Base-by-base conservation (phyloP, 2,888 invertebrate species). In the Troides helena region DNA sequence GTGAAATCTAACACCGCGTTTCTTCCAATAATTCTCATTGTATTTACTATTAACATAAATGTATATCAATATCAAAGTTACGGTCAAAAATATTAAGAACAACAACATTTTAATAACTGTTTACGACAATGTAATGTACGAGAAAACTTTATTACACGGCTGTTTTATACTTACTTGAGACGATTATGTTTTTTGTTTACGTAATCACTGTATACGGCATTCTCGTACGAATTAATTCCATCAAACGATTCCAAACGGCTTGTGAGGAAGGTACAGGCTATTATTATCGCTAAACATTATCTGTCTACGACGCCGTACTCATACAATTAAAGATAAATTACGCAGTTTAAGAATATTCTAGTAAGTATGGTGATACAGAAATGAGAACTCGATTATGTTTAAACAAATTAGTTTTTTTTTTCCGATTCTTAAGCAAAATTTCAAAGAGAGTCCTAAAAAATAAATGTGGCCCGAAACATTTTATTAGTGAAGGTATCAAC, bases 11-110 rank as follows among this genome's bases (percentile, higher is more conserved):
- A 87, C 85, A 0, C 83, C 82, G 12, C 83, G 82, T 72, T 78
- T 83, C 39, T 73, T 81, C 86, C 87, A 87, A 65, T 87, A 87
- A 0, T 59, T 58, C 43, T 83, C 77, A 75, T 86, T 85, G 65
- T 80, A 81, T 68, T 63, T 67, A 39, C 71, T 71, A 43, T 69
- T 71, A 25, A 62, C 17, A 53, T 63, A 63, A 53, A 63, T 63
- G 30, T 53, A 63, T n/a, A 25, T n/a, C 4, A 53, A 53, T 25
- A 30, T 53, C 53, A 63, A 8, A 14, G n/a, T 10, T 2, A 53
- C 18, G 14, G 30, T 30, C 17, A 53, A 10, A 53, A 63, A 63
- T n/a, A 18, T 10, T n/a, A 63, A 17, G 7, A 63, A 18, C 25
- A 63, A 17, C 21, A 63, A 10, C 63, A 63, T 63, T 53, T 17